Base-by-base conservation (phyloP, 2,888 invertebrate genomes). In the Diadromus collaris region DNA sequence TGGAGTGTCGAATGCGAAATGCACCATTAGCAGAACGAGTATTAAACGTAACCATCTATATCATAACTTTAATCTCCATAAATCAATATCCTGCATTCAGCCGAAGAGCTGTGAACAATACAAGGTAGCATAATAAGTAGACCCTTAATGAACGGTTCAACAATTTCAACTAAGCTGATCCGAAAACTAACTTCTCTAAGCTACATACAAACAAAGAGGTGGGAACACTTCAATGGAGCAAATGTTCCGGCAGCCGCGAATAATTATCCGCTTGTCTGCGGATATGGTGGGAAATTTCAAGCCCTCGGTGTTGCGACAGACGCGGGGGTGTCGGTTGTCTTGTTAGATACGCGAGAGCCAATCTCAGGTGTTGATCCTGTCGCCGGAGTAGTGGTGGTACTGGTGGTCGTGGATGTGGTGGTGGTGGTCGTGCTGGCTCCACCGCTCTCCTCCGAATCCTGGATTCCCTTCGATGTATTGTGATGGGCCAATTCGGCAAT, bases 401-500 rank as follows among this genome's bases (percentile, higher is more conserved):
- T n/a, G n/a, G 38, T 41, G 13, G 38, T 41, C 13, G 38, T 16
- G 38, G 38, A 13, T 38, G 38, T 16, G 2, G 58, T 16, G 10
- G 46, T 38, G 10, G 32, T 63, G 48, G 56, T 44, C 10, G 32
- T 34, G 60, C 32, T n/a, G 60, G 34, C 24, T 24, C 46, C 34
- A 4, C 44, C 63, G 34, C 51, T 19, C 29, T 61, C 68, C 68
- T 27, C 64, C 34, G 41, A 38, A n/a, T 46, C 48, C 19, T 65
- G n/a, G 16, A 41, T 24, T 16, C 38, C 21, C 24, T 67, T 48
- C 10, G 60, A 75, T n/a, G 64, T 29, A 68, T 79, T 79, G 9
- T 70, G 64, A 34, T 44, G 48, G 38, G 68, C 58, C 48, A 82
- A 58, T 27, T 64, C 70, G 51, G 70, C 56, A 16, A 83, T 72